Percentiles rank a stretch among this genome's conserved stretches.
phyloP scores from a whole-genome alignment of 2,888 invertebrate genomes.

The Ornithoptera alexandrae region DNA sequence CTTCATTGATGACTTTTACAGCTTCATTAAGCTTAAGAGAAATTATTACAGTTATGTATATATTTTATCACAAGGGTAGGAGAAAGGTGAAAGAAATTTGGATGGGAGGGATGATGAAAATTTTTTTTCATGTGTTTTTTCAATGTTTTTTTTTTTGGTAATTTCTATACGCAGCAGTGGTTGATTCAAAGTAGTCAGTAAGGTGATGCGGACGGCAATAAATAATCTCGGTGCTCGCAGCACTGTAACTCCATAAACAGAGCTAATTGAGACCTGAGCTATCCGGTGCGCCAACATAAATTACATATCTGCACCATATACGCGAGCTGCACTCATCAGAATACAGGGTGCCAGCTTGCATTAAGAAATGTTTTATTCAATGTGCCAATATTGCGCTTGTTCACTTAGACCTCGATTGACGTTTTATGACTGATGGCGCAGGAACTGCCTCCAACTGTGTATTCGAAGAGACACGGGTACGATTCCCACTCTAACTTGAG shows the following conservation, averaged over 20 bases:
- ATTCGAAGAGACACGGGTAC: too few species aligned
- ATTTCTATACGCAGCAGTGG: too few species aligned
- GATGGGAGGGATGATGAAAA: too few species aligned
- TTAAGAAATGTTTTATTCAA: slow-evolving; percentile 7
- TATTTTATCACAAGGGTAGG: too few species aligned
- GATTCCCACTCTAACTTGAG: too few species aligned
- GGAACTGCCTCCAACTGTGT: too few species aligned
- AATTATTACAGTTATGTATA: too few species aligned
- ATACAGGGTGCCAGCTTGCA: slow-evolving; percentile 8
- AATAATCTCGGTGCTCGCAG: slow-evolving; percentile 5
- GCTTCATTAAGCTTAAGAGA: too few species aligned
- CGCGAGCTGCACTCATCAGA: not conserved
- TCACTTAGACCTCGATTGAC: not conserved
- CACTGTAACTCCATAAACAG: slow-evolving; percentile 6
- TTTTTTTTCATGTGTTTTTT: too few species aligned
- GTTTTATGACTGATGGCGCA: not conserved
- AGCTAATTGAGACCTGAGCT: slow-evolving; percentile 7
- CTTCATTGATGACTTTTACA: too few species aligned
- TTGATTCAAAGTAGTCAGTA: not conserved
- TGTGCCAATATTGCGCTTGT: not conserved
- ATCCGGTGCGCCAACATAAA: slow-evolving; percentile 6
- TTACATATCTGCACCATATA: slow-evolving; percentile 13
- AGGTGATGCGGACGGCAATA: slow-evolving; percentile 1
- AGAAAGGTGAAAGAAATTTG: too few species aligned
- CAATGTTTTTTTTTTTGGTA: too few species aligned